Percentiles rank a stretch among this genome's conserved stretches.
Evolutionary conservation across 2,113 vertebrate genomes (phyloP).

Genomic region (Lamprologus lemairii): DNA sequence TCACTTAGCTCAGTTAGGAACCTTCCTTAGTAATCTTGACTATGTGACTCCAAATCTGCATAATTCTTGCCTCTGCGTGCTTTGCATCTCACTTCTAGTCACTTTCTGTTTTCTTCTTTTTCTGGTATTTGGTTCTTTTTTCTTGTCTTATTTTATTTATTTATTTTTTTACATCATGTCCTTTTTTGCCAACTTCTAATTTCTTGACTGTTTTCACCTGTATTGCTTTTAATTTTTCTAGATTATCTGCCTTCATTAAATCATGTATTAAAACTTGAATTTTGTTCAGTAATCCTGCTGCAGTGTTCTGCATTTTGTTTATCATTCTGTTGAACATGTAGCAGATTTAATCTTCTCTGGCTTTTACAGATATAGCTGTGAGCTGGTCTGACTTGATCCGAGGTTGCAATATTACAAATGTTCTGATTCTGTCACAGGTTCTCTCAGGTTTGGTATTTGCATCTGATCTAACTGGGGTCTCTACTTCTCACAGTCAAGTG

Average conservation of each 20-base stretch:
- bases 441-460: neutral
- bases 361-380: neutral
- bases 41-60: neutral
- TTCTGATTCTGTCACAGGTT: neutral
- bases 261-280: neutral
- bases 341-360: neutral
- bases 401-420: neutral
- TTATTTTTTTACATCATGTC: neutral
- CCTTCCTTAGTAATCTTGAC: neutral
- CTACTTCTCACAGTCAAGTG: neutral
- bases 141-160: neutral
- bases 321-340: neutral
- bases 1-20: neutral
- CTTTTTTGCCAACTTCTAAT: neutral
- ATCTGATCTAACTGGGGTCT: neutral
- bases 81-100: accelerated
- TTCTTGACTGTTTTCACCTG: neutral
- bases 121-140: neutral
- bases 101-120: neutral
- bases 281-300: neutral
- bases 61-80: neutral
- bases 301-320: neutral
- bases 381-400: neutral
- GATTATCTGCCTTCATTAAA: neutral
- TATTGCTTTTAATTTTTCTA: neutral